A percentile compares a stretch with the other conserved stretches of the same genome.
Conservation (phyloP, 2,113 vertebrate species). For the mouse (Mus musculus) region DNA sequence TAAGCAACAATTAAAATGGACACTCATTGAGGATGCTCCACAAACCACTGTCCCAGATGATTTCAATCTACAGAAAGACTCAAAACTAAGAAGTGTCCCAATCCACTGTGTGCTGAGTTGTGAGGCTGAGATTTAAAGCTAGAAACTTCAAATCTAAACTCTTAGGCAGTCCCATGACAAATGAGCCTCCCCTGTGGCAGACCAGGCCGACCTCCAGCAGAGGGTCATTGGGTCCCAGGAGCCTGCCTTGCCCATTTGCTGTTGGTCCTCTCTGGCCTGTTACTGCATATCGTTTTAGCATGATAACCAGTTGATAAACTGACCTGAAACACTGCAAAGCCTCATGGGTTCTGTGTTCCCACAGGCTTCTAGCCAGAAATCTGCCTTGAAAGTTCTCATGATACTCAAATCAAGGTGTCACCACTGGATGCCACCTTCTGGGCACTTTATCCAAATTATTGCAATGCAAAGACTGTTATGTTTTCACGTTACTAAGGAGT, state of each 20-base stretch:
- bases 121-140: background rate
- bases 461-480: background rate
- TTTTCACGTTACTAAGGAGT: background rate
- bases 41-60: background rate
- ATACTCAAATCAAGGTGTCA: background rate
- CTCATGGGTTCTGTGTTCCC: background rate
- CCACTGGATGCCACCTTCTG: background rate
- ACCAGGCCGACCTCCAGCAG: background rate
- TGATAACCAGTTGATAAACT: background rate
- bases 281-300: background rate
- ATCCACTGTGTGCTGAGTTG: background rate
- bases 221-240: background rate
- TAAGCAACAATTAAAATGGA: slow-evolving; percentile 29
- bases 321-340: background rate
- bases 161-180: background rate
- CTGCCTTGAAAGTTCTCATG: background rate
- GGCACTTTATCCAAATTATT: background rate
- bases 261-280: background rate
- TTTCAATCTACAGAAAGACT: background rate
- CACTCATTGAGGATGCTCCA: background rate
- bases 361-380: background rate
- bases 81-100: background rate
- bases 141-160: background rate
- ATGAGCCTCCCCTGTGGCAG: background rate
- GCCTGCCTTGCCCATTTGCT: background rate